Base-by-base conservation (phyloP, 2,797 vertebrate genomes). In the Gymnoscopelus braueri region DNA sequence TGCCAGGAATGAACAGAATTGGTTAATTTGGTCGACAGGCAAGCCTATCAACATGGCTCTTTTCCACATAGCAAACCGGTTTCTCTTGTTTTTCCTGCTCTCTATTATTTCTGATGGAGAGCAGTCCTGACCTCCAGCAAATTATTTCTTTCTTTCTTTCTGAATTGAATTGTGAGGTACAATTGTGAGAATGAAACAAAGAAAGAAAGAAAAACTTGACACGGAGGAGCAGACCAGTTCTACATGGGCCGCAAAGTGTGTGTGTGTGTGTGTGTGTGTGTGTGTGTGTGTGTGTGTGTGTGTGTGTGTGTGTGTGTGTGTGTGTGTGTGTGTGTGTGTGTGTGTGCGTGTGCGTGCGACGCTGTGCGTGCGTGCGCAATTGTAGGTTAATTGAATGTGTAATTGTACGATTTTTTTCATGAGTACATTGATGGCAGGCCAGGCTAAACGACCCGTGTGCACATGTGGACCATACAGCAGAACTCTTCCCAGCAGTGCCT, bases 391-490 rank as follows among this genome's bases (percentile, higher is more conserved):
- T 11, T 26, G 19, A 8, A 24, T 11, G 6, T 26, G 11, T 56
- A 23, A 24, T 24, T 9, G 10, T 55, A 55, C 3, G 19, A 55
- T 26, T 11, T 10, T 29, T 51, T 51, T 51, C 2, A 8, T 7
- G 10, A 65, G 77, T 63, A 2, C 14, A 62, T 79, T 72, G 72
- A 63, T 79, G 15, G 1, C 15, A 50, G 11, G 61, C 55, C 39
- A 0, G 23, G 56, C 59, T 57, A 7, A 3, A 4, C 29, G 66
- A 60, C 71, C 81, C 69, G 55, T 68, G 7, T 62, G 71, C 88
- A 86, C 75, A 75, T 87, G 85, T 81, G 57, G 12, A 70, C 87
- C 88, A 89, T 80, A 84, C 86, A 8, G 87, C 68, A 61, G 64
- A 57, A n/a, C 57, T 58, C 57, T 58, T 71, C 69, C 66, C 75